Base-by-base conservation (phyloP, 2,113 vertebrate genomes). In the Boleophthalmus pectinirostris region DNA sequence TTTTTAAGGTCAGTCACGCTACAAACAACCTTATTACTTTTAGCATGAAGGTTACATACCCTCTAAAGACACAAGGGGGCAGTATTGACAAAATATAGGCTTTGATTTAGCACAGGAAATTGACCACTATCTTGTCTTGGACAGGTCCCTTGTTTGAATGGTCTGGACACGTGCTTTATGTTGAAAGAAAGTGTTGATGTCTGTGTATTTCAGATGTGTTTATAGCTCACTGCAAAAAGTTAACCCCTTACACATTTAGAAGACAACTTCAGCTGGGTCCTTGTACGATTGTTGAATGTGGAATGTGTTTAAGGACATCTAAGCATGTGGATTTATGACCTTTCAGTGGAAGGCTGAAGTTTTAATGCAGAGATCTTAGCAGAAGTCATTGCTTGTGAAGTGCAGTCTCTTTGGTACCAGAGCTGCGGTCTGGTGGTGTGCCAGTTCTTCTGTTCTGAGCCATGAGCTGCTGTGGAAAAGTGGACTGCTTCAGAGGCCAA, bases 381-480 rank as follows among this genome's bases (percentile, higher is more conserved):
- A 51, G 47, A 51, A 18, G 16, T 51, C 16, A 20, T 54, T 54
- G 51, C 51, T 18, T 10, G 51, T 54, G 51, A 7, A 54, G 51
- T 21, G 18, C 51, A n/a, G 20, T 20, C 18, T 21, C 51, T 21
- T n/a, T n/a, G 20, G 51, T 54, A 74, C 56, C 80, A 73, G 69
- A 57, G 74, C 86, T 79, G 66, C 78, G 78, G 77, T 46, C 75
- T 87, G 85, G 74, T 77, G 72, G 51, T 29, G 51, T 77, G 82
- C 87, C 87, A 87, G 83, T 56, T 7, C 24, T 77, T 82, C 70
- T 43, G 70, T 69, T 78, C 73, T 53, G 78, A 67, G 81, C 74
- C 8, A 53, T 76, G 57, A 77, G 47, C 80, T 72, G 81, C 61
- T 72, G 79, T 79, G 77, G 71, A 85, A 81, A 84, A 81, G 84